A percentile compares a stretch with the other conserved stretches of the same genome.
phyloP scores from a whole-genome alignment of 2,113 vertebrate genomes.

The Macrotis lagotis region DNA sequence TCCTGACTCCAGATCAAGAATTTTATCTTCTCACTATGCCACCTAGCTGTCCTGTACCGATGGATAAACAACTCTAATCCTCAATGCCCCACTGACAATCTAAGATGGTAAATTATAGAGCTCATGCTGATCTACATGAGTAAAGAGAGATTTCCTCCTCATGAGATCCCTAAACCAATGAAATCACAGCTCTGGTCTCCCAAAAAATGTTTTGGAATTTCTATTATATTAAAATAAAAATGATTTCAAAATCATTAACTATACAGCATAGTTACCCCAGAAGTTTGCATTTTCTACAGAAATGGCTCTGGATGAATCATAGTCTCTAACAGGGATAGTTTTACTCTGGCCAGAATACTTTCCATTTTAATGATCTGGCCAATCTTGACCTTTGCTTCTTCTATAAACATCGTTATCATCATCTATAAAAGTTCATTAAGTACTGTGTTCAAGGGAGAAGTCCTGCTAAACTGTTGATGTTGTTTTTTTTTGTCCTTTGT shows the following conservation, averaged over 20 bases:
- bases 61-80: not conserved
- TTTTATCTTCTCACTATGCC: not conserved
- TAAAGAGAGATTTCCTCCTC: not conserved
- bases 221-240: not conserved
- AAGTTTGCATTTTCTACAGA: not conserved
- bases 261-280: not conserved
- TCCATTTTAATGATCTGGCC: not conserved
- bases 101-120: not conserved
- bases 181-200: not conserved
- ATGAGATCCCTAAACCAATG: not conserved
- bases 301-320: not conserved
- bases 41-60: not conserved
- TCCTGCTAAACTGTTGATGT: too few relatives aligned
- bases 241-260: not conserved
- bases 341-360: not conserved
- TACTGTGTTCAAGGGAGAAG: not conserved
- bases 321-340: not conserved
- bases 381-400: not conserved
- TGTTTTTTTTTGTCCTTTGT: too few relatives aligned
- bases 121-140: not conserved
- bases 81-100: not conserved
- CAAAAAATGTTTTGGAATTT: not conserved
- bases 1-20: not conserved
- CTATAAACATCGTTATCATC: too few relatives aligned
- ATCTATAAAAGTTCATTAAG: not conserved